Percentiles rank a stretch among this genome's conserved stretches.
Conservation (phyloP, 1,140 invertebrate genomes). For the Drosophila pectinifera region DNA sequence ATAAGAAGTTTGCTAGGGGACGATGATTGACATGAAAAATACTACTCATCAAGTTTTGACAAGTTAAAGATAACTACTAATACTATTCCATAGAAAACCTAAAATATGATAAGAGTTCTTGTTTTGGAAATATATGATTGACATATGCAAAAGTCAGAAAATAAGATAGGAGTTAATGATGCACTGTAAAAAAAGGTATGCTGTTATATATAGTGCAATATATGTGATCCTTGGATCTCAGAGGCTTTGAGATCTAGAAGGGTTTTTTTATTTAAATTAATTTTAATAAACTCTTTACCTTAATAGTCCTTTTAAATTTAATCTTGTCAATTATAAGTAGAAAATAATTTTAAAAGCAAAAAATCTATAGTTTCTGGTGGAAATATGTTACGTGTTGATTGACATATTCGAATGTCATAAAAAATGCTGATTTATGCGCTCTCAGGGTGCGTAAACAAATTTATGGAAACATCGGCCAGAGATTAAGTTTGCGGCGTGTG, state of each 20-base stretch:
- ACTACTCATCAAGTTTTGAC: neutral
- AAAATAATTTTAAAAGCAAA: neutral
- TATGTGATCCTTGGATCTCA: neutral
- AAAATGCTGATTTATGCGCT: constrained; percentile 32
- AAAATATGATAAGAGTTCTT: constrained; percentile 1
- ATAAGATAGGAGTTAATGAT: constrained; percentile 6
- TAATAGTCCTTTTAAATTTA: too few relatives aligned
- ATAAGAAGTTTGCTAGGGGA: neutral
- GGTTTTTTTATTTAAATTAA: neutral
- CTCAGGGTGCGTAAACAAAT: constrained; percentile 41
- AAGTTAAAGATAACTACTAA: neutral
- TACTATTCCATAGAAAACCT: constrained; percentile 6
- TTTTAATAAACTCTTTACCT: too few relatives aligned
- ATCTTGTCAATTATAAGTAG: neutral
- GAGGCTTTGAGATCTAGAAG: neutral
- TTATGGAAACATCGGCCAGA: constrained; percentile 26
- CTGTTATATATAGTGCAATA: neutral
- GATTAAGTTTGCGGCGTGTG: constrained; percentile 56
- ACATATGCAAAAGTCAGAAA: constrained; percentile 2
- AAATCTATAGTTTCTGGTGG: neutral
- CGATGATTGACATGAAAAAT: constrained; percentile 18
- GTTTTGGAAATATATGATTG: constrained; percentile 10
- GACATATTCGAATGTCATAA: constrained; percentile 34
- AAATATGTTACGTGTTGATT: constrained; percentile 32
- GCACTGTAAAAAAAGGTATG: neutral